Conservation (phyloP, 1,140 invertebrate species). For the Drosophila suzukii region DNA sequence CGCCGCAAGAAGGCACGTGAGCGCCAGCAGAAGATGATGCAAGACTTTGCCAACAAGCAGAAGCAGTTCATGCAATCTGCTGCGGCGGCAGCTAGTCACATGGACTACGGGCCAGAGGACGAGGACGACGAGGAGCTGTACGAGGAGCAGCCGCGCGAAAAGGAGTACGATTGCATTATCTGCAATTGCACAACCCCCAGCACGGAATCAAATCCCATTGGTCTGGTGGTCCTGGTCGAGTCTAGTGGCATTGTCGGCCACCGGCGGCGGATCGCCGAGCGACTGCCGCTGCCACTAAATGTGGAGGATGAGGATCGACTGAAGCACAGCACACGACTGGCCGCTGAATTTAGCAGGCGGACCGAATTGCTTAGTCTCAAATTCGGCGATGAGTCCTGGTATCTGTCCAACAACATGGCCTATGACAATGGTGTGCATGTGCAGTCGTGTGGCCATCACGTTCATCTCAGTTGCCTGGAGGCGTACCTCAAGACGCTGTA, state of each 20-base stretch:
- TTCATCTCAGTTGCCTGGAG: slow-evolving; percentile 96
- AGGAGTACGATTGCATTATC: slow-evolving; percentile 97
- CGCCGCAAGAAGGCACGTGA: slow-evolving; percentile 93
- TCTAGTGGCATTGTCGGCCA: slow-evolving; percentile 82
- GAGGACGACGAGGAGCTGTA: slow-evolving; percentile 88
- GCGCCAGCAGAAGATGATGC: slow-evolving; percentile 95
- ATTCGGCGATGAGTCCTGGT: slow-evolving; percentile 88
- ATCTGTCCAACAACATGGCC: slow-evolving; percentile 93
- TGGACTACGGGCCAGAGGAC: slow-evolving; percentile 84
- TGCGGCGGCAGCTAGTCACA: slow-evolving; percentile 88
- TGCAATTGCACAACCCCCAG: slow-evolving; percentile 95
- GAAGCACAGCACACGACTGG: slow-evolving; percentile 61
- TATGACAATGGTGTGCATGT: slow-evolving; percentile 97
- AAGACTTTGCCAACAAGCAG: slow-evolving; percentile 95
- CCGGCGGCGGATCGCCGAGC: slow-evolving; percentile 77
- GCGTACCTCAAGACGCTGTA: slow-evolving; percentile 94
- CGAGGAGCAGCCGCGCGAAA: slow-evolving; percentile 87
- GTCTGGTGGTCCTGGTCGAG: slow-evolving; percentile 92
- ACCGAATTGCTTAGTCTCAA: slow-evolving; percentile 73
- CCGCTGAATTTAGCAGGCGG: slow-evolving; percentile 72
- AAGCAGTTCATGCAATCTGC: slow-evolving; percentile 95
- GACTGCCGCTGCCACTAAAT: slow-evolving; percentile 70
- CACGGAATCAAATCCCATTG: slow-evolving; percentile 94
- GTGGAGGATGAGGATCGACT: slow-evolving; percentile 69
- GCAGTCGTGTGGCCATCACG: slow-evolving; percentile 98